Conservation (phyloP, 2,797 vertebrate species). For the Emydoidea blandingii region DNA sequence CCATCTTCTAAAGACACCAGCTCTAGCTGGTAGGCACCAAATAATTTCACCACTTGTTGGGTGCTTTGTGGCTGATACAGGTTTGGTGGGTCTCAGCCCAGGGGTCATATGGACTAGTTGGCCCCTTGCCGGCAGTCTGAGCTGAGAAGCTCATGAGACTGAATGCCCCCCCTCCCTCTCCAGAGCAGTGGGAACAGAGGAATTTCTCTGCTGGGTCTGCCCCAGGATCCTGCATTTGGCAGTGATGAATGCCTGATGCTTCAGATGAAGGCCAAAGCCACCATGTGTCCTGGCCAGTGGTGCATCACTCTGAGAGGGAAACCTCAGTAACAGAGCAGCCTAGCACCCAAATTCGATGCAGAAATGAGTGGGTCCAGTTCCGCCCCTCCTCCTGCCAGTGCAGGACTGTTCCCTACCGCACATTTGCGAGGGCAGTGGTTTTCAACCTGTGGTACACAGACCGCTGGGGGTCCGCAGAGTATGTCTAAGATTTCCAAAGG, state of each 20-base stretch:
- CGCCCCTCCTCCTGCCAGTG: not conserved
- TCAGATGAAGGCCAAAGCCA: accelerated
- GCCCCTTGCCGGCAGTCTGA: not conserved
- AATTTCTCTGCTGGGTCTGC: not conserved
- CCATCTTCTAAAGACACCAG: not conserved
- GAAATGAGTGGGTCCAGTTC: not conserved
- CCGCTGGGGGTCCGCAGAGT: not conserved
- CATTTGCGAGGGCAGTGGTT: not conserved
- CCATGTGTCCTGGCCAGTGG: not conserved
- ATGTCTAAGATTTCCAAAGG: not conserved
- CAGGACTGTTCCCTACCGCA: not conserved
- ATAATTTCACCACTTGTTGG: not conserved
- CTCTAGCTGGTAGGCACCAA: not conserved
- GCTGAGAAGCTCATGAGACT: not conserved
- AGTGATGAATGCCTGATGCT: not conserved
- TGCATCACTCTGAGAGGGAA: too few species aligned
- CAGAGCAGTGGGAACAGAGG: not conserved
- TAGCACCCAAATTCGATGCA: not conserved
- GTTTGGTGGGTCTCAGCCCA: not conserved
- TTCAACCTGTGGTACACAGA: not conserved
- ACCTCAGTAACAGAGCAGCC: accelerated
- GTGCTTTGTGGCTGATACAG: not conserved
- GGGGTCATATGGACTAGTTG: not conserved
- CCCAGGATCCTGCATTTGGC: not conserved
- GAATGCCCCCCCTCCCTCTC: not conserved